Conservation (phyloP, 2,113 vertebrate genomes). For the Phalacrocorax aristotelis region DNA sequence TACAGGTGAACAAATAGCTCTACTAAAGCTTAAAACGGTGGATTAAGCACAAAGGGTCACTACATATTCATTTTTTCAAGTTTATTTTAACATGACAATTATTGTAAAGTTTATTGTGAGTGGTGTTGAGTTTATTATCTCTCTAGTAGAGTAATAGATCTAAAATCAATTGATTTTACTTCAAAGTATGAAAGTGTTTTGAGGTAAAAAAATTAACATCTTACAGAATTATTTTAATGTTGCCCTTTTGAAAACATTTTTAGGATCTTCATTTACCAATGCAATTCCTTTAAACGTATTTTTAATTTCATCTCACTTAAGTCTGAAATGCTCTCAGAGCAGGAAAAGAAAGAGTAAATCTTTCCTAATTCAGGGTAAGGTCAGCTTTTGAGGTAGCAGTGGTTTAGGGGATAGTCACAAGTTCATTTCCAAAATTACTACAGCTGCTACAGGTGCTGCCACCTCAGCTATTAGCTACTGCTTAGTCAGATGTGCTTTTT, state of each 20-base stretch:
- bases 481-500: not conserved
- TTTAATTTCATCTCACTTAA: not conserved
- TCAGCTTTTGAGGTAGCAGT: not conserved
- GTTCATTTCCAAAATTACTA: not conserved
- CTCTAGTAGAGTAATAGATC: not conserved
- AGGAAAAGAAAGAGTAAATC: not conserved
- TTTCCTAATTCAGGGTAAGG: not conserved
- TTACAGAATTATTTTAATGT: not conserved
- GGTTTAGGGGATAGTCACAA: not conserved
- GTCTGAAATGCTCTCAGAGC: not conserved
- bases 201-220: not conserved
- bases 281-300: not conserved
- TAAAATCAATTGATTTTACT: not conserved
- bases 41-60: not conserved
- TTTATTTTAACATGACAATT: not conserved
- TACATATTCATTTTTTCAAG: not conserved
- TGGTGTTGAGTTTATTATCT: not conserved
- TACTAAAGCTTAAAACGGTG: not conserved
- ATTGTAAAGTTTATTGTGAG: not conserved
- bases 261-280: not conserved
- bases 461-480: not conserved
- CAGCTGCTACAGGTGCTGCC: not conserved
- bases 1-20: not conserved
- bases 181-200: not conserved
- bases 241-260: not conserved